phyloP scores from a whole-genome alignment of 2,797 vertebrate species.

The Paratrypauchen microcephalus region DNA sequence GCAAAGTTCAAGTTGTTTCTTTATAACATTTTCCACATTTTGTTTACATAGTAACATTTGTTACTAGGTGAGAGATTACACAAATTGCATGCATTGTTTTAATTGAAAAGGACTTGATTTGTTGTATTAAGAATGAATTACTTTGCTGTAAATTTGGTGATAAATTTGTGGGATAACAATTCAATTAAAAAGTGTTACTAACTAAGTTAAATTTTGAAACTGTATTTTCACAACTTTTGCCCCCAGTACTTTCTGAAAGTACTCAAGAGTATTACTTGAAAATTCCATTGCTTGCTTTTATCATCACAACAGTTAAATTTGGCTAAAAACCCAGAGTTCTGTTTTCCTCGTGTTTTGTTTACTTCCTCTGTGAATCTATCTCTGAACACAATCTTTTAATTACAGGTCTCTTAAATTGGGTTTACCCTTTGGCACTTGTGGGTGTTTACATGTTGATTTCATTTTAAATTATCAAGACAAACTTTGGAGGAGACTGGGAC shows the following conservation, averaged over 20 bases:
- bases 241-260: background rate
- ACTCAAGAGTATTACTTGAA: background rate
- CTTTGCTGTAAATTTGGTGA: background rate
- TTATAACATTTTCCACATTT: no score
- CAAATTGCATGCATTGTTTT: no score
- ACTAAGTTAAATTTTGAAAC: background rate
- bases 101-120: background rate
- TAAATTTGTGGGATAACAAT: background rate
- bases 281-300: background rate
- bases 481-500: slow-evolving; percentile 38
- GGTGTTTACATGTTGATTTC: slow-evolving; percentile 48
- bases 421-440: slow-evolving; percentile 45
- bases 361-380: slow-evolving; percentile 34
- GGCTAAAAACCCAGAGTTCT: background rate
- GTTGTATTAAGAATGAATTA: background rate
- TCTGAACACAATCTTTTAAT: slow-evolving; percentile 42
- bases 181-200: background rate
- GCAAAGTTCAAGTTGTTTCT: no score
- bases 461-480: slow-evolving; percentile 28
- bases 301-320: no score
- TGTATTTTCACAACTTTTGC: background rate
- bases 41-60: no score
- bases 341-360: slow-evolving; percentile 11
- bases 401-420: slow-evolving; percentile 34
- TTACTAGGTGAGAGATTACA: no score